These are phyloP conservation scores for Panthera tigris DNA, from an alignment of 2,113 vertebrate genomes.

Conservation along the genomic window DNA sequence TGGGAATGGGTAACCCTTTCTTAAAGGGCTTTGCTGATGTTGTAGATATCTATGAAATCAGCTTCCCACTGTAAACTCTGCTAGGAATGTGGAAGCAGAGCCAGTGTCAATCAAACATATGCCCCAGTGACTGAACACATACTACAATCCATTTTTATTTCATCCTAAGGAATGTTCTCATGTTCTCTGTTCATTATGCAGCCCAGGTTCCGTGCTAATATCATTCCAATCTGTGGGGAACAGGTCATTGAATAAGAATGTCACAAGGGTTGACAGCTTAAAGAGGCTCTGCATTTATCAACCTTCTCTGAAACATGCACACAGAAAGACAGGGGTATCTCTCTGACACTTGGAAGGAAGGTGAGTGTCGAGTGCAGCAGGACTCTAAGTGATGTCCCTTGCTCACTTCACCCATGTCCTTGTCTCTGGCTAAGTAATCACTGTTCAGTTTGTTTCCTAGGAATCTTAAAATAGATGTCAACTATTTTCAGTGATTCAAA, in stretches of 20 bases:
- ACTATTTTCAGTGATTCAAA: background rate
- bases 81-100: background rate
- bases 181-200: background rate
- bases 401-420: background rate
- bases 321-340: background rate
- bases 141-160: background rate
- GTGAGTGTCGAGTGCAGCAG: background rate
- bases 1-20: background rate
- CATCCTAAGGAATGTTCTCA: background rate
- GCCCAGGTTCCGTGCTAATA: background rate
- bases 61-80: background rate
- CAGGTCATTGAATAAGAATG: background rate
- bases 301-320: background rate
- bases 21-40: background rate
- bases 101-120: background rate
- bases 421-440: background rate
- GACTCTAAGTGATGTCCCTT: background rate
- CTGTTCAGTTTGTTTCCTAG: background rate
- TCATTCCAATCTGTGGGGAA: background rate
- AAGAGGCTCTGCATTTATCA: background rate
- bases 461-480: background rate
- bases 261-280: background rate
- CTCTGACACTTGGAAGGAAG: background rate
- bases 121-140: background rate
- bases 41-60: background rate